Evolutionary conservation across 2,888 invertebrate species (phyloP).

Genomic region (Mallateleia sp.): DNA sequence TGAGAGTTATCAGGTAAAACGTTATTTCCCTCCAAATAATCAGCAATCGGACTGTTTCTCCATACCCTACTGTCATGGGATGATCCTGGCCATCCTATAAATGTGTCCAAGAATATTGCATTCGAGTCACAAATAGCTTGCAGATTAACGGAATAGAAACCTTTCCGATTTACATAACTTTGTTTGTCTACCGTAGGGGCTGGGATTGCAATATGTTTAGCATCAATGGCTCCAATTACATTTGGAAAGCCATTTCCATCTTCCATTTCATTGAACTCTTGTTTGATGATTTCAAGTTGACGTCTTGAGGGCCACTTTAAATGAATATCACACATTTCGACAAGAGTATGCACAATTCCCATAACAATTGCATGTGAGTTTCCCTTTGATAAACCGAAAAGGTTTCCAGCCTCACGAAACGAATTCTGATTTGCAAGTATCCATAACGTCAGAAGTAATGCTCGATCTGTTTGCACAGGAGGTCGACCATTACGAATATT

Average conservation of each 20-base stretch:
- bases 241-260: slow-evolving; percentile 30
- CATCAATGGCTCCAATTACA: slow-evolving; percentile 38
- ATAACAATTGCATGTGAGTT: slow-evolving; percentile 26
- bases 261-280: slow-evolving; percentile 18
- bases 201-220: slow-evolving; percentile 54
- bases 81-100: slow-evolving; percentile 45
- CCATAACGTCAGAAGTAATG: too few relatives aligned
- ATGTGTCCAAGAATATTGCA: slow-evolving; percentile 32
- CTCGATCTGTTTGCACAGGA: too few relatives aligned
- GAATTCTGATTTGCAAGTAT: too few relatives aligned
- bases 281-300: slow-evolving; percentile 8
- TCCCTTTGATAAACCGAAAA: slow-evolving; percentile 2
- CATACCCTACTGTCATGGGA: slow-evolving; percentile 56
- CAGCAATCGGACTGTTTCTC: slow-evolving; percentile 44
- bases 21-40: not conserved
- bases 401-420: slow-evolving; percentile 2
- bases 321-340: not conserved
- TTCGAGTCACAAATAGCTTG: slow-evolving; percentile 57
- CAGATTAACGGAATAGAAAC: slow-evolving; percentile 37
- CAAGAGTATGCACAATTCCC: not conserved
- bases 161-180: slow-evolving; percentile 62
- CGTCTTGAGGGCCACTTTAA: slow-evolving; percentile 20
- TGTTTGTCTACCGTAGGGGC: slow-evolving; percentile 45
- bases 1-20: slow-evolving; percentile 6
- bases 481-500: too few relatives aligned